phyloP scores from a whole-genome alignment of 2,797 vertebrate genomes.

The Scolopax rusticola region DNA sequence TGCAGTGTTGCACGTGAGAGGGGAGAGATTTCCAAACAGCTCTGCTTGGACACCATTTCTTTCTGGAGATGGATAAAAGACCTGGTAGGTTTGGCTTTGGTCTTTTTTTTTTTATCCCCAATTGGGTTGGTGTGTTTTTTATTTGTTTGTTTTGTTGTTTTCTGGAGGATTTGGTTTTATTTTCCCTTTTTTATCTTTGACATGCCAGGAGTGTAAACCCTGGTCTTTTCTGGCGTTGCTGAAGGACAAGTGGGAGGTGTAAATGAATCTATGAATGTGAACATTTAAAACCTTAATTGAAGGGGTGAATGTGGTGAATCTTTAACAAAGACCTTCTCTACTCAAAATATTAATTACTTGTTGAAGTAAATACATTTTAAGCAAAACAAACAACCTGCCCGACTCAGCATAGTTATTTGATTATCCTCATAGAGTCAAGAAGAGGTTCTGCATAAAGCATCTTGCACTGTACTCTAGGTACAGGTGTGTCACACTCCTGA shows the following conservation, averaged over 20 bases:
- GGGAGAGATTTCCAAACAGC: background rate
- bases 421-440: background rate
- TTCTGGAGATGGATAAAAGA: constrained; percentile 26
- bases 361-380: constrained; percentile 44
- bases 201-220: constrained; percentile 4
- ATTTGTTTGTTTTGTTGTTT: background rate
- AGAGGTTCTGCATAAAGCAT: background rate
- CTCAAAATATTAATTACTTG: constrained; percentile 58
- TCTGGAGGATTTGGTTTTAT: constrained; percentile 10
- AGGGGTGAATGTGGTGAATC: constrained; percentile 41
- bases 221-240: constrained; percentile 44
- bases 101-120: background rate
- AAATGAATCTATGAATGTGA: constrained; percentile 52
- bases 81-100: constrained; percentile 23
- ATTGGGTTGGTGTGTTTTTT: background rate
- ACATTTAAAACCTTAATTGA: constrained; percentile 50
- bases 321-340: constrained; percentile 45
- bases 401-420: background rate
- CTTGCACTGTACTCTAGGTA: background rate
- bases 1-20: background rate
- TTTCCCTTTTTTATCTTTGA: constrained; percentile 34
- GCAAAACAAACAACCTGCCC: constrained; percentile 18
- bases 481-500: background rate
- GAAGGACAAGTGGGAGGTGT: constrained; percentile 63
- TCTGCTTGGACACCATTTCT: background rate